Evolutionary conservation across 2,797 vertebrate genomes (phyloP), one percentile per base, ranked within the genome.

Genomic region (Leptatherina wallacei): DNA sequence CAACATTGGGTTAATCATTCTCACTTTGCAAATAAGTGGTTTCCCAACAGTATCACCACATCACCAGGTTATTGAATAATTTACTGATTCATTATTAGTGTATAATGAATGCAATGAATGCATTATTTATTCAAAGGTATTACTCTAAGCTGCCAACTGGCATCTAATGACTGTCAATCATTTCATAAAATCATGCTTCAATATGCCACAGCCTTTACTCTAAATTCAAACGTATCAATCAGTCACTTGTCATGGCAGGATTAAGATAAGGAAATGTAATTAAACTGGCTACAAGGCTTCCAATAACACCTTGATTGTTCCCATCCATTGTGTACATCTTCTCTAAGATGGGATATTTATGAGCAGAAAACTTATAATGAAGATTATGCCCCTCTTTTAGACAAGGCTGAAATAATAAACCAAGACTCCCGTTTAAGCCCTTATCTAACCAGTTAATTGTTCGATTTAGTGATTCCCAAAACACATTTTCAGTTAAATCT

Each of bases 81-180:
- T 42, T 8, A 29, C 22, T 12, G 49, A 60, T 7, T 20, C 16
- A 6, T 61, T 54, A 22, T 56, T 63, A 52, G 36, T 57, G 22
- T 35, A 20, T 20, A 69, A 67, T 75, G 47, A 65, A 65, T 54
- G 69, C 71, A 7, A 0, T 16, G 52, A 75, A 47, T 77, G 29
- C 16, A 12, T 75, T 58, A 30, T 69, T 83, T 24, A 69, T 60
- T 62, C 33, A 57, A 4, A 57, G 10, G 36, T 57, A 36, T 1
- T 60, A 16, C 5, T 67, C 47, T 49, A 32, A 18, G n/a, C 13
- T 35, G 13, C 30, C 30, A 54, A 44, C 12, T 18, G 42, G 32
- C 22, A 42, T 9, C 29, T 18, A 57, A 51, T 55, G 54, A 29
- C 52, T 27, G 33, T 30, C 61, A 61, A 2, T 82, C 58, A 73